These are phyloP conservation scores for Disparrhopalites patrizii DNA, from an alignment of 2,888 invertebrate species.

Conservation along the genomic window DNA sequence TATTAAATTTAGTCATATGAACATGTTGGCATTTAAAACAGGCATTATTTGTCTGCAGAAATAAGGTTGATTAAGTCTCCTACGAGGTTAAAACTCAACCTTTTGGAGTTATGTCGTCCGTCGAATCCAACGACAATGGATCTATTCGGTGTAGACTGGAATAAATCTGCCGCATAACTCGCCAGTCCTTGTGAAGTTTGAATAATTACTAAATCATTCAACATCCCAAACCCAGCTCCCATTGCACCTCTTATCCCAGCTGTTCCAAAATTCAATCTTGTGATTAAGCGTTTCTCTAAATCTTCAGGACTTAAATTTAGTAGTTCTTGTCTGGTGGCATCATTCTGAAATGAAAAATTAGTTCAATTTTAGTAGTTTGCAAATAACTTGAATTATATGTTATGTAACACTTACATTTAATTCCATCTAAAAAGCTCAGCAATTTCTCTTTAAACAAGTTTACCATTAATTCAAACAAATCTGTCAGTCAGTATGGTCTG, in stretches of 20 bases:
- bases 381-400: background rate
- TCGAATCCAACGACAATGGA: slow-evolving; percentile 82
- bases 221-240: slow-evolving; percentile 81
- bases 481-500: background rate
- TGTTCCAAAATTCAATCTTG: slow-evolving; percentile 81
- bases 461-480: background rate
- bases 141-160: slow-evolving; percentile 50
- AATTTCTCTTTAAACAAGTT: background rate
- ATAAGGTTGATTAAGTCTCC: too few species aligned
- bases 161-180: slow-evolving; percentile 63
- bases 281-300: slow-evolving; percentile 62
- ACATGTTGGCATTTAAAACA: too few species aligned
- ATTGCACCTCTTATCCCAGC: slow-evolving; percentile 88
- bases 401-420: background rate
- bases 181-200: slow-evolving; percentile 90
- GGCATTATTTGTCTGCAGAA: too few species aligned
- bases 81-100: slow-evolving; percentile 62
- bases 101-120: slow-evolving; percentile 84
- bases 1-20: too few species aligned
- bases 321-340: slow-evolving; percentile 63
- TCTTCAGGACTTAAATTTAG: slow-evolving; percentile 59
- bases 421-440: background rate
- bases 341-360: slow-evolving; percentile 56
- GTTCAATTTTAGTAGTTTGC: background rate
- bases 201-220: slow-evolving; percentile 91